Conservation (phyloP, 2,113 vertebrate genomes). For the Eurypyga helias region DNA sequence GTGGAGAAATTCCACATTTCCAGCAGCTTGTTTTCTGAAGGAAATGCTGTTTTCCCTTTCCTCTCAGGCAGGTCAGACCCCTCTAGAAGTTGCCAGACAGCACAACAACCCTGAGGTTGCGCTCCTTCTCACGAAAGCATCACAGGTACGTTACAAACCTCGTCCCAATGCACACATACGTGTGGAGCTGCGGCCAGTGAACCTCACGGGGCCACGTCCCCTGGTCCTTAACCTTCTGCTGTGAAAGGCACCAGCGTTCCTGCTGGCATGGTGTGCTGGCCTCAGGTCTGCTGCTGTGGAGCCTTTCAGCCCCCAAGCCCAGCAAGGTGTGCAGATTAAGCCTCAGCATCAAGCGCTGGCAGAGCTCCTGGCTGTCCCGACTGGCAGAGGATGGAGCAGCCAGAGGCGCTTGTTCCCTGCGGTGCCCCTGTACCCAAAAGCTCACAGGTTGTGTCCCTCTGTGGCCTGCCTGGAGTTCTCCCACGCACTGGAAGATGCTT, state of each 20-base stretch:
- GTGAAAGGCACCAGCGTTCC: background rate
- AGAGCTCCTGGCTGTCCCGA: background rate
- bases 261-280: background rate
- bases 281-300: background rate
- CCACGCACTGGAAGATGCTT: background rate
- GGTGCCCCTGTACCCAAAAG: background rate
- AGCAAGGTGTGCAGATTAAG: background rate
- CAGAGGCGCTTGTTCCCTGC: background rate
- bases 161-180: background rate
- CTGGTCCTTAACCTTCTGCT: background rate
- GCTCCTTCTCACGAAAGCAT: conserved; percentile 92
- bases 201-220: background rate
- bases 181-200: background rate
- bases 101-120: conserved; percentile 93
- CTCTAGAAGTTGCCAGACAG: conserved; percentile 91
- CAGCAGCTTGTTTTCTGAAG: background rate
- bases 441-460: background rate
- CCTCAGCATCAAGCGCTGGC: background rate
- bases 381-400: background rate
- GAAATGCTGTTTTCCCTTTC: background rate
- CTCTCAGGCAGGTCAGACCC: conserved; percentile 87
- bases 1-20: background rate
- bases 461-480: background rate
- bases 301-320: background rate
- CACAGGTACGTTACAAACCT: conserved; percentile 80